These are phyloP conservation scores for Balearica regulorum DNA, from an alignment of 2,797 vertebrate genomes.

Conservation along the genomic window DNA sequence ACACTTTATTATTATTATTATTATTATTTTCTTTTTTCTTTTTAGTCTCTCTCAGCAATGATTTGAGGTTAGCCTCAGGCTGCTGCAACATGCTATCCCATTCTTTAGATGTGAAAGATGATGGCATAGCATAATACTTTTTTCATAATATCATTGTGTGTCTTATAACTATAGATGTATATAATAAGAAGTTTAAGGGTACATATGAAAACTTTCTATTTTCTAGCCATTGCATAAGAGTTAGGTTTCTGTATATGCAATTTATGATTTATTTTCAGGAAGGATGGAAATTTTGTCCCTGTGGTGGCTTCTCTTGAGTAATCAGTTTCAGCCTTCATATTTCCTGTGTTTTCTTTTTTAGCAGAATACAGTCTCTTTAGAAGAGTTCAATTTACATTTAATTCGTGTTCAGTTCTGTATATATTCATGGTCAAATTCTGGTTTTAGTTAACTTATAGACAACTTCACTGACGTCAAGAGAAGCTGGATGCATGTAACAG, in stretches of 20 bases:
- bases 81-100: rapidly evolving
- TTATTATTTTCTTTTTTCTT: too few species aligned
- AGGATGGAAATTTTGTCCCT: not conserved
- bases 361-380: not conserved
- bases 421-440: not conserved
- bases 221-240: not conserved
- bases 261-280: not conserved
- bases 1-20: too few species aligned
- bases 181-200: not conserved
- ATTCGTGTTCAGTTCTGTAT: not conserved
- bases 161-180: not conserved
- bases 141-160: not conserved
- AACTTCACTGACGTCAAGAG: not conserved
- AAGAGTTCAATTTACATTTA: not conserved
- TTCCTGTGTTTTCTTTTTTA: conserved; percentile 34
- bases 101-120: not conserved
- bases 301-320: not conserved
- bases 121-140: not conserved
- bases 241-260: not conserved
- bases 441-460: not conserved
- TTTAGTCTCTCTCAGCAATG: not conserved
- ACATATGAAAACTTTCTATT: not conserved
- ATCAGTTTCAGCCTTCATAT: not conserved
- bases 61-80: not conserved
- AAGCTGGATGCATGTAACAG: not conserved